Evolutionary conservation across 2,797 vertebrate genomes (phyloP).

Genomic region (Megaceryle alcyon): DNA sequence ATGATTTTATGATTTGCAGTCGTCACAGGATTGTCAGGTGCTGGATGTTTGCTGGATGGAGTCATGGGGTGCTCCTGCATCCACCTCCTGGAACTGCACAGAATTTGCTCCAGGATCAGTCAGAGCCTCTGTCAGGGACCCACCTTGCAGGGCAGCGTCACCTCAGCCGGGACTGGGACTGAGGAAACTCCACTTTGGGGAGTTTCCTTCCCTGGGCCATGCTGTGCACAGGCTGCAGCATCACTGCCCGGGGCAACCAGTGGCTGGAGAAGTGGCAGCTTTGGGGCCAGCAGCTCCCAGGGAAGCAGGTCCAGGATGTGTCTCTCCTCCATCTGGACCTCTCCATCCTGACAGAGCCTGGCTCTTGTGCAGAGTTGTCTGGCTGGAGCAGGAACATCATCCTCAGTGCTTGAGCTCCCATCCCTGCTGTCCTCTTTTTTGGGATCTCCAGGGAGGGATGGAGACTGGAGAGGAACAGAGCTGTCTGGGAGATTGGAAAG

Average conservation of each 20-base stretch:
- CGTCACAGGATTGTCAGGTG: background rate
- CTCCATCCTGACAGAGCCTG: background rate
- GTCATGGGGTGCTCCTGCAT: background rate
- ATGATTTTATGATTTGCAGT: background rate
- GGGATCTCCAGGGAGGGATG: background rate
- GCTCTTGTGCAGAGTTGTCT: background rate
- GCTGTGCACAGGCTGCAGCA: rapidly evolving
- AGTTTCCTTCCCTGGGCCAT: background rate
- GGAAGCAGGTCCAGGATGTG: background rate
- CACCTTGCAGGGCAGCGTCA: background rate
- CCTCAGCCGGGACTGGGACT: background rate
- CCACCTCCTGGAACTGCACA: background rate
- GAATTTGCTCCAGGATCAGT: rapidly evolving
- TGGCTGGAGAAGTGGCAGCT: background rate
- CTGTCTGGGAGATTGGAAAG: too few species aligned
- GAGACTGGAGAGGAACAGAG: background rate
- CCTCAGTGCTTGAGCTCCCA: background rate
- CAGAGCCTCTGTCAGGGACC: background rate
- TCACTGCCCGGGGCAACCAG: rapidly evolving
- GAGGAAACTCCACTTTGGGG: background rate
- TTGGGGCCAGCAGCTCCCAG: background rate
- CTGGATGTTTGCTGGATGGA: background rate
- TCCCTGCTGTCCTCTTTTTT: background rate
- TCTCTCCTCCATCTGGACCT: background rate
- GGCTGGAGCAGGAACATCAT: background rate